phyloP scores from a whole-genome alignment of 2,888 invertebrate genomes.

The Pyralis farinalis region DNA sequence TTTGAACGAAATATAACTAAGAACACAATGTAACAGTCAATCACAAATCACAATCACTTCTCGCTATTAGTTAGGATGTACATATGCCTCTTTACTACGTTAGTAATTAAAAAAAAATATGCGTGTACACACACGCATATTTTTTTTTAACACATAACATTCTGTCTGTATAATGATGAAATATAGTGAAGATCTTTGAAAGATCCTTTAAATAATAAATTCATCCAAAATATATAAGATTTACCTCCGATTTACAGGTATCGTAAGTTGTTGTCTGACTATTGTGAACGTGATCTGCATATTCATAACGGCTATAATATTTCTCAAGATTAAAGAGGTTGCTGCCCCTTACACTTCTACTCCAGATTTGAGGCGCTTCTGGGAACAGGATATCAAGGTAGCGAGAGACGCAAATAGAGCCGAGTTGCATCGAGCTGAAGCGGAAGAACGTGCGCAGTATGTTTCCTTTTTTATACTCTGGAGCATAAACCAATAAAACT shows the following conservation, averaged over 20 bases:
- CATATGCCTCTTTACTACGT: too few relatives aligned
- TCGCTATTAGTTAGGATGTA: too few relatives aligned
- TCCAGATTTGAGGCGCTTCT: conserved; percentile 87
- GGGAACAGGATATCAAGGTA: conserved; percentile 90
- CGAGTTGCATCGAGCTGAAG: conserved; percentile 80
- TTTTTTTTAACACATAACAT: too few relatives aligned
- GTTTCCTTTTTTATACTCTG: conserved; percentile 15
- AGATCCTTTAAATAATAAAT: too few relatives aligned
- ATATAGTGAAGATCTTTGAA: too few relatives aligned
- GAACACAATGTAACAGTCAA: too few relatives aligned
- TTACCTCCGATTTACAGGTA: conserved; percentile 56
- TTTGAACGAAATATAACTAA: too few relatives aligned
- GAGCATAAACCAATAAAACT: too few relatives aligned
- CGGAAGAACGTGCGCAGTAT: conserved; percentile 68
- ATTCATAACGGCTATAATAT: conserved; percentile 89
- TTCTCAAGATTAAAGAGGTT: conserved; percentile 92
- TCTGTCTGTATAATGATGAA: too few relatives aligned
- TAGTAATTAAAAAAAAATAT: too few relatives aligned
- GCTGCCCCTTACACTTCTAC: conserved; percentile 90
- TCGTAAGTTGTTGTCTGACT: conserved; percentile 89
- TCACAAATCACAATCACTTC: too few relatives aligned
- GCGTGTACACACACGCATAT: too few relatives aligned
- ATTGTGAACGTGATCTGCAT: conserved; percentile 92
- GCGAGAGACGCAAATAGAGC: conserved; percentile 85
- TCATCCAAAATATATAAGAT: neutral